Evolutionary conservation across 1,140 invertebrate species (phyloP), one percentile per base, ranked within the genome.

Genomic region (Euura saliciscinereae): DNA sequence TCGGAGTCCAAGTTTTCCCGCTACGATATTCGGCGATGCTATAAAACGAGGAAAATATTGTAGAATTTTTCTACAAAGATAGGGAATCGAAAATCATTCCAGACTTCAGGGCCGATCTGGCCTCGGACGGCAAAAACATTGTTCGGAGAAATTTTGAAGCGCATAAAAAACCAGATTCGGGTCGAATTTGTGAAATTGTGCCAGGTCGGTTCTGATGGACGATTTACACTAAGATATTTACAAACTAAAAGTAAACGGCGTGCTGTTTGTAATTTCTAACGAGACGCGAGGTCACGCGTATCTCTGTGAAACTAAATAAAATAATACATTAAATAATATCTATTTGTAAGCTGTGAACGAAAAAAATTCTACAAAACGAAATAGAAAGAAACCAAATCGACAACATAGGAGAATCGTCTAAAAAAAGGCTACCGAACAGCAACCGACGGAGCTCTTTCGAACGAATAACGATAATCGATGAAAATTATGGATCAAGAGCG

Each of bases 11-110:
- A 96, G 82, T 87, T 97, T 97, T 73, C 91, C 91, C 76, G 93
- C 92, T 43, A 94, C 93, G 5, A 92, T 90, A 80, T 91, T 93
- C 66, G 95, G 95, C 45, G 95, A 95, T 74, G 94, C 94, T 95
- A 88, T 71, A 87, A 83, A 69, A 76, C 10, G 71, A n/a, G 28
- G 28, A 28, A 28, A 28, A 28, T 28, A 28, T 28, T 28, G 1
- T 6, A 8, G 51, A 11, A 59, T 59, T 66, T 67, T 71, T 68
- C 43, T 70, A 71, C 68, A 28, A 43, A 44, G n/a, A 71, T 6
- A 72, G 46, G 45, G 13, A n/a, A 59, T 10, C 28, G 0, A 7
- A 51, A 65, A 68, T 45, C 44, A 42, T 42, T 59, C 13, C 28
- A 43, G 44, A 59, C 5, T 59, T 71, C 69, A 71, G 69, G 69